Conservation (phyloP, 2,888 invertebrate genomes). For the Ornithoptera priamus region DNA sequence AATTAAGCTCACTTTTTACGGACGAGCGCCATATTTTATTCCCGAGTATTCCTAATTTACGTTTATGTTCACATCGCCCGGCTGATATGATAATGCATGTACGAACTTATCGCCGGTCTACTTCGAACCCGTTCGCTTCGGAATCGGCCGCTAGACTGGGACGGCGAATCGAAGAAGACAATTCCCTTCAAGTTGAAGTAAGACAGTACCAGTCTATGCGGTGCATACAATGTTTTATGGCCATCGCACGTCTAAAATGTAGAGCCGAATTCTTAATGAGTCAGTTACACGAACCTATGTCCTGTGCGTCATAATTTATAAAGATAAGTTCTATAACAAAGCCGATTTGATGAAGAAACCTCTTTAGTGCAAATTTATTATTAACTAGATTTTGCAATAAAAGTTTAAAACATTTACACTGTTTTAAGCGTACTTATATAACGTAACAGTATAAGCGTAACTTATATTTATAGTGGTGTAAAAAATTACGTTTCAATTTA, state of each 20-base stretch:
- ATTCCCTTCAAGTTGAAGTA: slow-evolving; percentile 24
- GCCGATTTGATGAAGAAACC: not conserved
- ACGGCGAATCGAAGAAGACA: slow-evolving; percentile 26
- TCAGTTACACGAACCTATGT: slow-evolving; percentile 6
- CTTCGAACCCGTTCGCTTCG: slow-evolving; percentile 18
- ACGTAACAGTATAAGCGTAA: too few species aligned
- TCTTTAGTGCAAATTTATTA: not conserved
- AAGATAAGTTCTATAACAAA: not conserved
- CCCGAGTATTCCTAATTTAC: slow-evolving; percentile 28
- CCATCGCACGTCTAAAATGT: slow-evolving; percentile 34
- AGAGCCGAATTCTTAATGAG: slow-evolving; percentile 32
- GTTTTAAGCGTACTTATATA: not conserved
- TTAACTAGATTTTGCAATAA: not conserved
- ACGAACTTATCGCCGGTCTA: slow-evolving; percentile 25
- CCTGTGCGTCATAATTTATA: not conserved
- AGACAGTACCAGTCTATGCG: slow-evolving; percentile 30
- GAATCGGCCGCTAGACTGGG: slow-evolving; percentile 27
- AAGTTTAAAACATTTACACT: not conserved
- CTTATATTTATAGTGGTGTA: too few species aligned
- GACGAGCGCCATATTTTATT: slow-evolving; percentile 25
- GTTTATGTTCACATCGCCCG: slow-evolving; percentile 25
- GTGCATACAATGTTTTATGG: slow-evolving; percentile 28
- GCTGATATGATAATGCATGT: slow-evolving; percentile 30
- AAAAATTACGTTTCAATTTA: too few species aligned
- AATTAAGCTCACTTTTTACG: slow-evolving; percentile 20